Base-by-base conservation (phyloP, 1,140 invertebrate genomes). In the Cyclina sinensis region DNA sequence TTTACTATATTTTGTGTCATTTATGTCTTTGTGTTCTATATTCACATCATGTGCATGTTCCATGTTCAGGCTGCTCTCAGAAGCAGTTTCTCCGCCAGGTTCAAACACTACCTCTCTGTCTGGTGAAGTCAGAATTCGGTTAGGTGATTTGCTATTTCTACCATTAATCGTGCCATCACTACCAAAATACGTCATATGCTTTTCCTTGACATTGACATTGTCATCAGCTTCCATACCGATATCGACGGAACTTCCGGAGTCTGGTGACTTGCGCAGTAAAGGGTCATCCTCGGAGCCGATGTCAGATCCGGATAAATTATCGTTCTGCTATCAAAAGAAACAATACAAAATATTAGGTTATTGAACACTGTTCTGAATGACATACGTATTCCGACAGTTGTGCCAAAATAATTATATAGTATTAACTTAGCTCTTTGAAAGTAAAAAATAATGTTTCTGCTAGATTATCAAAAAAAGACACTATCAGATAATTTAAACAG, bases 231-330 rank as follows among this genome's bases (percentile, higher is more conserved):
- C 76, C 76, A 87, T 11, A 79, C 30, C 7, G 70, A 88, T 48
- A 73, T 88, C 86, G 62, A 88, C 27, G 18, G 79, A 82, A 62
- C 80, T 88, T 81, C 79, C 86, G 43, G 86, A 82, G 24, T 76
- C 79, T 54, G 86, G 86, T n/a, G 86, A 82, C 24, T 88, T 82
- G 43, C 79, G 86, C 32, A 88, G 79, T 76, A 88, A 35, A 82
- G 78, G 62, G 78, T 83, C 65, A 57, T 88, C 86, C 65, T 88
- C 79, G 59, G 85, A 65, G 14, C 76, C 74, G 54, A 51, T 9
- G 21, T 87, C 76, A 48, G 82, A 73, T 84, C 82, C 62, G 62
- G 65, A 54, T 74, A 43, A 37, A 84, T 51, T 39, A 84, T 68
- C 24, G 82, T 39, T 35, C 59, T 68, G 48, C 54, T 81, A 30